A percentile compares a stretch with the other conserved stretches of the same genome.
Conservation (phyloP, 37 sponge, comb jelly and placozoan genomes). For the Beroe forskalii region DNA sequence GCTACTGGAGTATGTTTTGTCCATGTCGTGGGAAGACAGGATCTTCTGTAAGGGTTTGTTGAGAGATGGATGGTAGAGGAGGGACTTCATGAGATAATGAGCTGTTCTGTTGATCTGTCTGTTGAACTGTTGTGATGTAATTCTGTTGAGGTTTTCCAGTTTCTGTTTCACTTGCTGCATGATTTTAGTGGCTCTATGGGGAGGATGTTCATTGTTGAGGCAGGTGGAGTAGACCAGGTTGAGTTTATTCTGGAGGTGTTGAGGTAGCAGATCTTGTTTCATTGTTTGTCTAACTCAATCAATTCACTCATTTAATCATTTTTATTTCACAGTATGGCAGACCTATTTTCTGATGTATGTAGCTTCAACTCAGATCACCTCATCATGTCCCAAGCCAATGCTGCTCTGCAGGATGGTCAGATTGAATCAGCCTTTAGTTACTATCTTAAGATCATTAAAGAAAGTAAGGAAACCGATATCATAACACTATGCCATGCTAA, state of each 20-base stretch:
- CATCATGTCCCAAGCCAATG: neutral
- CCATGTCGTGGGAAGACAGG: neutral
- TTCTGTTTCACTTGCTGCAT: neutral
- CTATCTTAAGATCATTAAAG: conserved; percentile 10
- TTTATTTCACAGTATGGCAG: too few species aligned
- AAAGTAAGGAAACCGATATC: neutral
- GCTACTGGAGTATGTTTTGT: neutral
- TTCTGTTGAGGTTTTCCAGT: neutral
- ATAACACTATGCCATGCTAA: neutral
- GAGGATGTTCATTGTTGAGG: too few species aligned
- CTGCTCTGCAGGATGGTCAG: neutral
- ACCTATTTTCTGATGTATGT: neutral
- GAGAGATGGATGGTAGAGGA: conserved; percentile 1
- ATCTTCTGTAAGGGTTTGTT: neutral
- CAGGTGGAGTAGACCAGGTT: too few species aligned
- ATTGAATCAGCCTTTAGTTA: conserved; percentile 31
- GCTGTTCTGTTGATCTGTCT: neutral
- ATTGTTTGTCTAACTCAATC: too few species aligned
- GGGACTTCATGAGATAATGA: neutral
- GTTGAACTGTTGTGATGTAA: too few species aligned
- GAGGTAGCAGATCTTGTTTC: neutral
- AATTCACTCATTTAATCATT: too few species aligned
- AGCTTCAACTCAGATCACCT: neutral
- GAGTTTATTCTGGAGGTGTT: neutral
- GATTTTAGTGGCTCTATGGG: neutral